Percentiles rank a stretch among this genome's conserved stretches.
These are phyloP conservation scores for Pseudachorutes palmiensis DNA, from an alignment of 1,140 invertebrate genomes.

Conservation along the genomic window DNA sequence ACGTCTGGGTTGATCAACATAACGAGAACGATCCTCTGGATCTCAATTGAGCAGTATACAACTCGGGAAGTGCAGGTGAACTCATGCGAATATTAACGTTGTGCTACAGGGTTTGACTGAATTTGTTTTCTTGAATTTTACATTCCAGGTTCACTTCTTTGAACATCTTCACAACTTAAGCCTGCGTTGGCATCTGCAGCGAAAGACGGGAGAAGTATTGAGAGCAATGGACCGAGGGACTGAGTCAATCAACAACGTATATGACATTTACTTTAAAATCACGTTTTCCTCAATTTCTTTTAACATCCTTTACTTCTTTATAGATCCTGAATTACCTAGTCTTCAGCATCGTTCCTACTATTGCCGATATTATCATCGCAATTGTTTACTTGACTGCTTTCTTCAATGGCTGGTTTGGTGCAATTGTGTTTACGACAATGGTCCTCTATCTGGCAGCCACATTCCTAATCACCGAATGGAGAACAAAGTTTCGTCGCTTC, in stretches of 20 bases:
- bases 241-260: constrained; percentile 52
- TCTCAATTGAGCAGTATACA: constrained; percentile 55
- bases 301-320: too few species aligned
- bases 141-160: constrained; percentile 44
- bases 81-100: too few species aligned
- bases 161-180: constrained; percentile 48
- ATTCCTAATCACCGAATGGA: constrained; percentile 36
- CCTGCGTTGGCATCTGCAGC: constrained; percentile 50
- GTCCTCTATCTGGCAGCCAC: constrained; percentile 46
- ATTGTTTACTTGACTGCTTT: constrained; percentile 52
- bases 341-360: constrained; percentile 51
- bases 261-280: constrained; percentile 43
- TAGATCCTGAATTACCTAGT: constrained; percentile 45
- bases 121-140: neutral
- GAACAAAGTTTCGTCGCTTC: constrained; percentile 46
- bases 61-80: constrained; percentile 50
- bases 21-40: constrained; percentile 52
- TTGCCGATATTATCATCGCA: constrained; percentile 55
- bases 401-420: constrained; percentile 55
- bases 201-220: constrained; percentile 57
- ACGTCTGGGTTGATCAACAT: constrained; percentile 52
- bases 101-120: neutral
- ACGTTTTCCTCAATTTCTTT: too few species aligned
- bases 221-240: constrained; percentile 55
- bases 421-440: constrained; percentile 57